Percentiles rank a stretch among this genome's conserved stretches.
These are phyloP conservation scores for Microcebus jonahi DNA, from an alignment of 2,113 vertebrate genomes.

Conservation along the genomic window DNA sequence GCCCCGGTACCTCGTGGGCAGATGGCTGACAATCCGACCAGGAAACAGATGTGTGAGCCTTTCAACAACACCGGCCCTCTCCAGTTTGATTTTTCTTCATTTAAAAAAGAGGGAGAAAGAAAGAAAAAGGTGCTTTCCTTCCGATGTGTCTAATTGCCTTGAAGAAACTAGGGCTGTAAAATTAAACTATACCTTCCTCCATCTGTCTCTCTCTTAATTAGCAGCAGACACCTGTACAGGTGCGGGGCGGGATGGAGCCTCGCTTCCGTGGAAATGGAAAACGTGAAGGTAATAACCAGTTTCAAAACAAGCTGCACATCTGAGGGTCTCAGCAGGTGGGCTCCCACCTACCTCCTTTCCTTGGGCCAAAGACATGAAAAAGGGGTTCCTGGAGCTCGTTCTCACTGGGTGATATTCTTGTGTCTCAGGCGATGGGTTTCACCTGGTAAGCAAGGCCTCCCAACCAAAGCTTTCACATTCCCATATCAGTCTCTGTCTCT, in stretches of 20 bases:
- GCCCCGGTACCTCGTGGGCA: constrained; percentile 32
- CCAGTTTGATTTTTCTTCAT: constrained; percentile 71
- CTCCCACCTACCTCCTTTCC: constrained; percentile 52
- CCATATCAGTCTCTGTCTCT: not conserved
- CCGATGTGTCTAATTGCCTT: constrained; percentile 72
- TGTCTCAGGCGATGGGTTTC: not conserved
- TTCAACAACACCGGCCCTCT: constrained; percentile 40
- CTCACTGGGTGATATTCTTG: not conserved
- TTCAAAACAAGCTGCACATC: constrained; percentile 58
- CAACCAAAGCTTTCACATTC: not conserved
- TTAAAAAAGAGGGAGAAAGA: constrained; percentile 56
- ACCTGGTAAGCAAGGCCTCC: not conserved
- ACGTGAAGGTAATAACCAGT: constrained; percentile 61
- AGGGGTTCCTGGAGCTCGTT: not conserved
- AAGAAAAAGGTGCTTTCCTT: constrained; percentile 74
- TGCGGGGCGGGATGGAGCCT: constrained; percentile 42
- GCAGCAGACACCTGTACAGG: constrained; percentile 73
- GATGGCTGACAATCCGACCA: constrained; percentile 62
- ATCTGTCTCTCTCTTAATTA: constrained; percentile 74
- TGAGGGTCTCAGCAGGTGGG: constrained; percentile 45
- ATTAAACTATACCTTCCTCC: constrained; percentile 67
- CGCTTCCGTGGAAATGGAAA: constrained; percentile 50
- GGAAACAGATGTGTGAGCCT: constrained; percentile 60
- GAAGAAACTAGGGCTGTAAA: constrained; percentile 73
- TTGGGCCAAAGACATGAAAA: constrained; percentile 29